These are phyloP conservation scores for Archivesica marissinica DNA, from an alignment of 1,140 invertebrate genomes.

Conservation along the genomic window DNA sequence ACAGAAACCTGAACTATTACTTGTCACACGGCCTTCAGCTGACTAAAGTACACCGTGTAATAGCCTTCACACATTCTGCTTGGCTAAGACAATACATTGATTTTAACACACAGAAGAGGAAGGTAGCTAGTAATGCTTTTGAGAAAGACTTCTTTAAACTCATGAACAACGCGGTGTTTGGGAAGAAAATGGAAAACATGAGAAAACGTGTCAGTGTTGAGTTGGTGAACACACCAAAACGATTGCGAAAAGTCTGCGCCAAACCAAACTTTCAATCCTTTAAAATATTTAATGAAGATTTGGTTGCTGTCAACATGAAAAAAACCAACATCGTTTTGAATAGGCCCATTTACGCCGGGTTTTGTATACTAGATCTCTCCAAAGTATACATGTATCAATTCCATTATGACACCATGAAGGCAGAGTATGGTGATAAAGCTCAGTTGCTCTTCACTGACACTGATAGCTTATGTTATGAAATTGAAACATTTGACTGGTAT, in stretches of 20 bases:
- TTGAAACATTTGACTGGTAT: conserved; percentile 55
- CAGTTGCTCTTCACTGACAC: conserved; percentile 77
- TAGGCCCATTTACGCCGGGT: conserved; percentile 70
- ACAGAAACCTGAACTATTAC: conserved; percentile 31
- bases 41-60: conserved; percentile 6
- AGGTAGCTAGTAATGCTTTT: conserved; percentile 81
- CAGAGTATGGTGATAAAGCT: conserved; percentile 73
- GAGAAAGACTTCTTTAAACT: conserved; percentile 84
- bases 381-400: conserved; percentile 78
- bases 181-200: conserved; percentile 84
- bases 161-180: conserved; percentile 83
- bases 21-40: background rate
- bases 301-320: conserved; percentile 65
- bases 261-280: conserved; percentile 79
- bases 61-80: background rate
- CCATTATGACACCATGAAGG: conserved; percentile 74
- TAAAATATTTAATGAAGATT: conserved; percentile 77
- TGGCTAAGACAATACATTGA: conserved; percentile 61
- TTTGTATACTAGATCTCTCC: conserved; percentile 68
- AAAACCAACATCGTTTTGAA: conserved; percentile 66
- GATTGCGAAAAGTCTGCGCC: conserved; percentile 70
- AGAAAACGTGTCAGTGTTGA: conserved; percentile 84
- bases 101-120: conserved; percentile 72
- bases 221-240: conserved; percentile 22
- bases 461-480: conserved; percentile 32